Base-by-base conservation (phyloP, 1,140 invertebrate genomes). In the Neodiprion lecontei region DNA sequence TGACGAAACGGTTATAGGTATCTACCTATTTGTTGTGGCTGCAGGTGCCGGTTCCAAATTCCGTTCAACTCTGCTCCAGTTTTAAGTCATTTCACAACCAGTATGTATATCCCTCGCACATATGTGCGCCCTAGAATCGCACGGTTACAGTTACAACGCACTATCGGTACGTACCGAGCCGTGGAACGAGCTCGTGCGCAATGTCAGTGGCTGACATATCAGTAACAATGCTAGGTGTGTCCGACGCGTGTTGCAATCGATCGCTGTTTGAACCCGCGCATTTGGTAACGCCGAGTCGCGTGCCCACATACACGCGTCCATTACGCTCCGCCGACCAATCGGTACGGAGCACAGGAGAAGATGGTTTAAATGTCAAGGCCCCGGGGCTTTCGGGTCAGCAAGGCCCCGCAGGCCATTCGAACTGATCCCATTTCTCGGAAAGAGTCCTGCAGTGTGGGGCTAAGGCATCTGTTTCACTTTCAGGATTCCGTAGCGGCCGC, bases 221-320 rank as follows among this genome's bases (percentile, higher is more conserved):
- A 76, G 77, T 84, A 87, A 88, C 86, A 88, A 88, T 87, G 82
- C 84, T 81, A 87, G 86, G 86, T 83, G 86, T 87, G 86, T 81
- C 86, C 74, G 76, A 73, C 67, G 40, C 61, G 79, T 87, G 82
- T 86, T 77, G 84, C 83, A 87, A 87, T 76, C 76, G 80, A 81
- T 81, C 80, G 75, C 74, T 75, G 78, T 82, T 80, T 79, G 78
- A 77, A 69, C 40, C 40, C 21, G 67, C 76, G 76, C 75, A 76
- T 72, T 72, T 72, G 78, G 73, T 73, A 75, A 67, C 75, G 66
- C 53, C 11, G 3, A 69, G 17, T 21, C 67, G 67, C 40, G 75
- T 78, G 72, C 61, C 47, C 67, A 49, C 70, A 69, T 70, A 70
- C 74, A 75, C 73, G 77, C 78, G 49, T 53, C 67, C 53, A 12